These are phyloP conservation scores for Dyspetes luteomarginatus DNA, from an alignment of 2,888 invertebrate species.

Conservation along the genomic window DNA sequence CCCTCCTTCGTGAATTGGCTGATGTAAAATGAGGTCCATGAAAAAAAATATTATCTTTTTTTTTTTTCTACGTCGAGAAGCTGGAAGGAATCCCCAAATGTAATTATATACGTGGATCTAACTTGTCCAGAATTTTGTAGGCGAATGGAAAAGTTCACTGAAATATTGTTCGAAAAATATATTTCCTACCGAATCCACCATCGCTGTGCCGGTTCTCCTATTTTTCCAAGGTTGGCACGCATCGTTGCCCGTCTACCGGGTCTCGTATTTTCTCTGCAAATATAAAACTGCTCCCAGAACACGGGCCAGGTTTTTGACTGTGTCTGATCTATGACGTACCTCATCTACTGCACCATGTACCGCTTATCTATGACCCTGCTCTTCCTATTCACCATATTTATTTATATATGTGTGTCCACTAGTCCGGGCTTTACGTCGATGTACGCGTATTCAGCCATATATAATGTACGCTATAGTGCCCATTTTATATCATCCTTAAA, in stretches of 20 bases:
- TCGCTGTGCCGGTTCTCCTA: constrained; percentile 32
- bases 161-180: constrained; percentile 55
- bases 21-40: too few relatives aligned
- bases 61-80: background rate
- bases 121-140: constrained; percentile 18
- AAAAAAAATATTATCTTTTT: background rate
- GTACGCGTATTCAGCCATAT: too few relatives aligned
- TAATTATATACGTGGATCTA: background rate
- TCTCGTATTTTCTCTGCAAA: constrained; percentile 64
- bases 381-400: constrained; percentile 18
- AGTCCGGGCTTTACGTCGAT: too few relatives aligned
- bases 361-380: constrained; percentile 44
- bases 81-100: background rate
- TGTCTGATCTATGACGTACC: constrained; percentile 58
- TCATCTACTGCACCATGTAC: constrained; percentile 53
- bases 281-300: constrained; percentile 58
- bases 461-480: too few relatives aligned
- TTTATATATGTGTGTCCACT: background rate
- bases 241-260: constrained; percentile 48
- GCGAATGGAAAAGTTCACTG: constrained; percentile 40
- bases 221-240: constrained; percentile 63
- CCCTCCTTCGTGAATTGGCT: too few relatives aligned
- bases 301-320: constrained; percentile 23
- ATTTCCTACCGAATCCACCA: constrained; percentile 24
- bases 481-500: constrained; percentile 21